Base-by-base conservation (phyloP, 2,888 invertebrate species). In the Adelognathus sp. region DNA sequence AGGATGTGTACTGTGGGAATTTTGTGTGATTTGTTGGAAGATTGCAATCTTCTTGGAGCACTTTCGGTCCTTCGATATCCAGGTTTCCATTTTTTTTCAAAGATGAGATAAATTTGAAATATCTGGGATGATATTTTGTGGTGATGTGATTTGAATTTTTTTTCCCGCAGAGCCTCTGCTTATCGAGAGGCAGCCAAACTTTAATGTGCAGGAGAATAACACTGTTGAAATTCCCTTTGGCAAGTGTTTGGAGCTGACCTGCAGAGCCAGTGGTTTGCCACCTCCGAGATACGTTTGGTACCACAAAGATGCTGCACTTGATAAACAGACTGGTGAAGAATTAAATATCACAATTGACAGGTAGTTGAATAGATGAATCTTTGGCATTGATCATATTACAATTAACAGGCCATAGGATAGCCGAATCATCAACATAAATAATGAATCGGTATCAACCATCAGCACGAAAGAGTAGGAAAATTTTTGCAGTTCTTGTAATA, bases 251-350 rank as follows among this genome's bases (percentile, higher is more conserved):
- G 76, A 36, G 7, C 81, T 91, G 5, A 76, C 64, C 1, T 91
- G 90, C 31, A 77, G 82, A 83, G 91, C 90, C 6, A 61, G 27
- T 1, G 89, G 90, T 11, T 82, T 91, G 60, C 91, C 90, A 64
- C 86, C 86, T 0, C 90, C 90, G 0, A 83, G 33, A 63, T 91
- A 89, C 29, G 54, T 74, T 2, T 91, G 91, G 91, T 89, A 83
- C 31, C 86, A 86, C 9, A 82, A 85, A 36, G 81, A 87, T 75
- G 64, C 61, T 11, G 64, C 79, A 16, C 58, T 90, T 14, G 74
- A 70, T 2, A 72, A 80, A 31, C 84, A 84, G 36, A 85, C 61
- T 1, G 78, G 63, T 5, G 70, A 77, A n/a, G 79, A 86, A 56
- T 81, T 90, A 18, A 80, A 81, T 14, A 71, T 89, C 4, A 11